These are phyloP conservation scores for Alviniconcha marisindica DNA, from an alignment of 1,140 invertebrate species.

Conservation along the genomic window DNA sequence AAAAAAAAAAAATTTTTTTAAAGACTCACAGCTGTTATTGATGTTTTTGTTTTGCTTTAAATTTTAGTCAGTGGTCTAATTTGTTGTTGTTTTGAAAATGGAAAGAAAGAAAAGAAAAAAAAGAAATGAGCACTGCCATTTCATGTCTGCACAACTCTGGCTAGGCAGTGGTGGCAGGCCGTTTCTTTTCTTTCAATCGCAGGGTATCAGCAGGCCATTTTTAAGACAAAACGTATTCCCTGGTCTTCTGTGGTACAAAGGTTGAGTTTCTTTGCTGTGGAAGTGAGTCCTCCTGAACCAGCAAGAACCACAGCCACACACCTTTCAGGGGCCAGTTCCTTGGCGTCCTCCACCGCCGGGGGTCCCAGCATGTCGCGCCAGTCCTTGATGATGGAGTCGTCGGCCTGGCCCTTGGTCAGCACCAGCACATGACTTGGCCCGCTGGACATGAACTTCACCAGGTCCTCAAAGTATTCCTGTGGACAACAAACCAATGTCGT, in stretches of 20 bases:
- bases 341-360: conserved; percentile 73
- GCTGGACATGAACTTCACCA: conserved; percentile 74
- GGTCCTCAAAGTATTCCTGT: conserved; percentile 72
- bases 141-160: too few species aligned
- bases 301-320: conserved; percentile 42
- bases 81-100: conserved; percentile 6
- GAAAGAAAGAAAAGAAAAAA: too few species aligned
- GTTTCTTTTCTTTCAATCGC: background rate
- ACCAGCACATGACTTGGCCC: conserved; percentile 72
- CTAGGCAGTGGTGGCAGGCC: too few species aligned
- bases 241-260: background rate
- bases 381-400: conserved; percentile 72
- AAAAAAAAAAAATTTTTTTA: too few species aligned
- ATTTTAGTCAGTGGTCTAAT: background rate
- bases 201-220: background rate
- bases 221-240: background rate
- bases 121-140: too few species aligned
- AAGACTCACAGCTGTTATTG: too few species aligned
- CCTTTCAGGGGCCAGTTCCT: conserved; percentile 72
- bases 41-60: too few species aligned
- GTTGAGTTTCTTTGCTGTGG: background rate
- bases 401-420: conserved; percentile 69
- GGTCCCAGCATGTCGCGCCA: conserved; percentile 74
- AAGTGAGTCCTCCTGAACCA: background rate
- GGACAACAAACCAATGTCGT: conserved; percentile 43